These are phyloP conservation scores for Drosophila cracens DNA, from an alignment of 2,888 invertebrate genomes.

Conservation along the genomic window DNA sequence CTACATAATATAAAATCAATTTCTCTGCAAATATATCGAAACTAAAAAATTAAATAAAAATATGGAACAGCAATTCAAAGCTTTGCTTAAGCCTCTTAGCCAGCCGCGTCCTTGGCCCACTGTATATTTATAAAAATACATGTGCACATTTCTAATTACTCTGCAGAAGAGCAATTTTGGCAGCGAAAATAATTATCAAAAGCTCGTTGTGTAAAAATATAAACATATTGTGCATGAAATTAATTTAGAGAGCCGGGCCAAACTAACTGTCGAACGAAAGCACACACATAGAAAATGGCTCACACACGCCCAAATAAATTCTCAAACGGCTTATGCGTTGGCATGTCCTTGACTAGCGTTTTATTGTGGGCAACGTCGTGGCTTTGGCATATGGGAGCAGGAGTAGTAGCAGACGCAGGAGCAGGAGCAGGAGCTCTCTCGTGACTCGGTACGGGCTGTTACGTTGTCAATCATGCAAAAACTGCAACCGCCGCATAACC, in stretches of 20 bases:
- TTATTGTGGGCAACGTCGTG: slow-evolving; percentile 36
- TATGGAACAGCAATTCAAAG: no score
- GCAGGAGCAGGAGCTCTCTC: slow-evolving; percentile 24
- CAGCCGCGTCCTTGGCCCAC: slow-evolving; percentile 14
- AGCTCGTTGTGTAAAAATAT: slow-evolving; percentile 44
- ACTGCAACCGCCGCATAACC: slow-evolving; percentile 77
- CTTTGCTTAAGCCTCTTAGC: not conserved
- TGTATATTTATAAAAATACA: not conserved
- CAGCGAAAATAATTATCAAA: slow-evolving; percentile 61
- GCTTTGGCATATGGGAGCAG: not conserved
- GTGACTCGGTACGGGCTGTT: slow-evolving; percentile 61
- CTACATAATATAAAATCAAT: not conserved
- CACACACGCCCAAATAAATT: slow-evolving; percentile 19
- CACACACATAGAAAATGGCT: not conserved
- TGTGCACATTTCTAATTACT: slow-evolving; percentile 30
- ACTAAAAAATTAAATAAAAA: not conserved
- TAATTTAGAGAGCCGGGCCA: slow-evolving; percentile 19
- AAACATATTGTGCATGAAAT: slow-evolving; percentile 42
- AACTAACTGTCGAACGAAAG: slow-evolving; percentile 40
- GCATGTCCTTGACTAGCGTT: slow-evolving; percentile 69
- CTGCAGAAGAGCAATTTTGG: slow-evolving; percentile 25
- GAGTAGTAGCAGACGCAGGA: not conserved
- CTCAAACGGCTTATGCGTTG: slow-evolving; percentile 45
- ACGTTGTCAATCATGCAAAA: slow-evolving; percentile 79
- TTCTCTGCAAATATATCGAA: not conserved